Evolutionary conservation across 2,797 vertebrate genomes (phyloP), one percentile per base, ranked within the genome.

Genomic region (Rhabdophis nuchalis): DNA sequence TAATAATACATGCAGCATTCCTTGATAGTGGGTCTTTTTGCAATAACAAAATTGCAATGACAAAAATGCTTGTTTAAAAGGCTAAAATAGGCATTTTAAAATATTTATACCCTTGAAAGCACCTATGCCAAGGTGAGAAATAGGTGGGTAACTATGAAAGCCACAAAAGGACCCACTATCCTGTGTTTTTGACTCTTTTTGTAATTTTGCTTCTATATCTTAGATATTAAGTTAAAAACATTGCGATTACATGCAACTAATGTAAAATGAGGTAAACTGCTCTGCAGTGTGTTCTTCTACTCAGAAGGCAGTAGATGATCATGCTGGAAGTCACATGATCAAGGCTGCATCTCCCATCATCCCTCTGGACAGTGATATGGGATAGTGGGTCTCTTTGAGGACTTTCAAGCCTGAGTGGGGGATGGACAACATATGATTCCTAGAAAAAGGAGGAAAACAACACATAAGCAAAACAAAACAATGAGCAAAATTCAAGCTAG

Each of bases 381-480:
- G 98, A 99, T 99, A 99, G 99, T 99, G 99, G 99, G 99, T 99
- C 99, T 99, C 99, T 99, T 99, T 99, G 99, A 99, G 99, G 99
- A 99, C 99, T 99, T 99, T 99, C 99, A 99, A 99, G 99, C 99
- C 98, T 98, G 98, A 98, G 99, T 98, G 99, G 99, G 98, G 99
- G 98, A 98, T 99, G 99, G 99, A 99, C 99, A 99, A 99, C 98
- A 99, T 99, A 99, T 99, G 99, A 98, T 98, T 99, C 99, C 99
- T 99, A 99, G 99, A 99, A 99, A 99, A 99, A 99, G 99, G 99
- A 99, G 99, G 98, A 99, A 99, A 99, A 99, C 98, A 98, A 98
- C 98, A 98, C 98, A 99, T 98, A 98, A 98, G 98, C 98, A 98
- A 98, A 99, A 98, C 98, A 99, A 98, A 98, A 99, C 98, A 97